phyloP scores from a whole-genome alignment of 2,113 vertebrate species.

The Mesocricetus auratus region DNA sequence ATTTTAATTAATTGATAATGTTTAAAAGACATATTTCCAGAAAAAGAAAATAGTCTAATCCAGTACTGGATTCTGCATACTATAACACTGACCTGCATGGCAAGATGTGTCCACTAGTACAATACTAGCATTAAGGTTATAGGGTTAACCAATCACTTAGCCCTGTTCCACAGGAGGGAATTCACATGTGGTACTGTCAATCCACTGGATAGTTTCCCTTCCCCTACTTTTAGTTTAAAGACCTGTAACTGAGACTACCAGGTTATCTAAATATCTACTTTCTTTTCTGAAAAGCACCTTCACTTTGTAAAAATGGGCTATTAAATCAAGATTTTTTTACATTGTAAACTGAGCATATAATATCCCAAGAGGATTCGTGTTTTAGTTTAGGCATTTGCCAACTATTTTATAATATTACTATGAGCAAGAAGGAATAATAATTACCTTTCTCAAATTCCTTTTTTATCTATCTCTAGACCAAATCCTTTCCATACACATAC shows the following conservation, averaged over 20 bases:
- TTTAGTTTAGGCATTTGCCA: conserved; percentile 10
- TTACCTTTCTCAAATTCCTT: background rate
- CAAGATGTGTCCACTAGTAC: background rate
- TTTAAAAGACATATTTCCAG: conserved; percentile 33
- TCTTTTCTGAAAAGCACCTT: background rate
- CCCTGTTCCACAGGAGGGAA: background rate
- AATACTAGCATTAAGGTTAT: background rate
- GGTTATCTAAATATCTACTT: background rate
- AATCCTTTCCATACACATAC: background rate
- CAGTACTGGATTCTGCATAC: too few relatives aligned
- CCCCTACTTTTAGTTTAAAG: conserved; percentile 48
- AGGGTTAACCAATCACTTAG: background rate
- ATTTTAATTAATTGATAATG: conserved; percentile 51
- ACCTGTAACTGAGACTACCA: background rate
- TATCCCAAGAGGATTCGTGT: background rate
- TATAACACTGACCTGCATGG: too few relatives aligned
- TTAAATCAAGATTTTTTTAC: background rate
- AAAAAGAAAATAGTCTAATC: background rate
- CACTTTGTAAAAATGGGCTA: background rate
- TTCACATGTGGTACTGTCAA: background rate
- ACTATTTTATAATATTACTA: background rate
- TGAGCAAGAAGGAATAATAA: background rate
- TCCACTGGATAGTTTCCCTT: background rate
- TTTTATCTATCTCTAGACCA: conserved; percentile 4
- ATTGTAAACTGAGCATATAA: background rate